Percentiles rank a stretch among this genome's conserved stretches.
Evolutionary conservation across 2,797 vertebrate genomes (phyloP).

Genomic region (Champsocephalus gunnari): DNA sequence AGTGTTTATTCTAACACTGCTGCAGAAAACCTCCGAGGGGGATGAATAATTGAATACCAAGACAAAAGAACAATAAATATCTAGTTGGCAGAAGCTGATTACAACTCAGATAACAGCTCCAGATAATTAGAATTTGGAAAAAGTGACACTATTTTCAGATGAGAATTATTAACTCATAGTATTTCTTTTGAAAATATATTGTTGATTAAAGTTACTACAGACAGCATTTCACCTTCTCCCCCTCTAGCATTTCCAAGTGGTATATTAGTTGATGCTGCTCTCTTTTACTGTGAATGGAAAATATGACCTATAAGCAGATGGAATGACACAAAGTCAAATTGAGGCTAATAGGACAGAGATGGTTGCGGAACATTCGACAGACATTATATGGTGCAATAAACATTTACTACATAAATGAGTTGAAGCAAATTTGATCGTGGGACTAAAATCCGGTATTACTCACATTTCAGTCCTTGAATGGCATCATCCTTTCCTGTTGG

Average conservation of each 20-base stretch:
- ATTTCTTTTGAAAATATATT: background rate
- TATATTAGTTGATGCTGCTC: too few species aligned
- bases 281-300: too few species aligned
- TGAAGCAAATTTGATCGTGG: background rate
- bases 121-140: conserved; percentile 1
- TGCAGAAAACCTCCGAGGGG: conserved; percentile 10
- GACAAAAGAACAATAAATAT: background rate
- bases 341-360: too few species aligned
- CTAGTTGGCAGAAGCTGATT: conserved; percentile 12
- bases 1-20: conserved; percentile 14
- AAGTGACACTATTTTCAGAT: conserved; percentile 8
- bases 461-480: conserved; percentile 26
- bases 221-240: too few species aligned
- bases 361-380: too few species aligned
- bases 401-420: too few species aligned
- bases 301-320: too few species aligned
- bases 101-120: background rate
- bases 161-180: conserved; percentile 7
- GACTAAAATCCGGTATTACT: conserved; percentile 1
- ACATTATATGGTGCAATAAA: too few species aligned
- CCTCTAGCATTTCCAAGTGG: too few species aligned
- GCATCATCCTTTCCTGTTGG: conserved; percentile 25
- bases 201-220: background rate
- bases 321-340: too few species aligned
- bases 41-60: background rate